These are phyloP conservation scores for Notodonta dromedarius DNA, from an alignment of 2,888 invertebrate genomes.

Conservation along the genomic window DNA sequence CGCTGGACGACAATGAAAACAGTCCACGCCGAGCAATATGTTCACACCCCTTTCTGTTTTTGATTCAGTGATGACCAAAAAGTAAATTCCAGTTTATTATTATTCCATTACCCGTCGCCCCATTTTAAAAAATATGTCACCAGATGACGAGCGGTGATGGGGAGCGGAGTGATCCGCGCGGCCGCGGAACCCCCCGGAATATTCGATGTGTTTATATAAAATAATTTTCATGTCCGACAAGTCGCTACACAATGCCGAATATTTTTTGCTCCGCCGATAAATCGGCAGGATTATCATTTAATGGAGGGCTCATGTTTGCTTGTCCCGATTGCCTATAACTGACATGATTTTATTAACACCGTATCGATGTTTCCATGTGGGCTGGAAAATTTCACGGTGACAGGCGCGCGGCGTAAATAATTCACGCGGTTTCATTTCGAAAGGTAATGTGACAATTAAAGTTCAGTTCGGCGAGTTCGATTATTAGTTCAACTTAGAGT, in stretches of 20 bases:
- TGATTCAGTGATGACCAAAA: constrained; percentile 82
- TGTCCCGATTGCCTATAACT: constrained; percentile 80
- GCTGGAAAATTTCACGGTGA: constrained; percentile 59
- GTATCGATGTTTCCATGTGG: constrained; percentile 66
- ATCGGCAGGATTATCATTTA: constrained; percentile 84
- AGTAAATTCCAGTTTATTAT: constrained; percentile 84
- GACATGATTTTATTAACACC: constrained; percentile 81
- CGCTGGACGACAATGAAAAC: constrained; percentile 76
- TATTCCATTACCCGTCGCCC: constrained; percentile 82
- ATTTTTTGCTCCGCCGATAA: constrained; percentile 81
- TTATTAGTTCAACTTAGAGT: constrained; percentile 68
- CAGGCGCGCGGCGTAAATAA: constrained; percentile 59
- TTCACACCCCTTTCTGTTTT: constrained; percentile 82
- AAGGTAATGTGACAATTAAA: constrained; percentile 68
- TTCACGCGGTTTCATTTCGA: constrained; percentile 65
- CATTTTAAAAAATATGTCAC: constrained; percentile 83
- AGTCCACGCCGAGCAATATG: constrained; percentile 76
- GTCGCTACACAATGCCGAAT: constrained; percentile 77
- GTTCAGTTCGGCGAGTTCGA: constrained; percentile 62
- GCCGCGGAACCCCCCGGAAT: constrained; percentile 70
- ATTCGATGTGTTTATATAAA: constrained; percentile 84
- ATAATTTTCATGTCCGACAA: constrained; percentile 84
- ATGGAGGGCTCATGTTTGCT: constrained; percentile 83
- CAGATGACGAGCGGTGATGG: constrained; percentile 75
- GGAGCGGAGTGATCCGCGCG: constrained; percentile 67